Conservation (phyloP, 2,797 vertebrate species). For the Sebastiscus albofasciatus region DNA sequence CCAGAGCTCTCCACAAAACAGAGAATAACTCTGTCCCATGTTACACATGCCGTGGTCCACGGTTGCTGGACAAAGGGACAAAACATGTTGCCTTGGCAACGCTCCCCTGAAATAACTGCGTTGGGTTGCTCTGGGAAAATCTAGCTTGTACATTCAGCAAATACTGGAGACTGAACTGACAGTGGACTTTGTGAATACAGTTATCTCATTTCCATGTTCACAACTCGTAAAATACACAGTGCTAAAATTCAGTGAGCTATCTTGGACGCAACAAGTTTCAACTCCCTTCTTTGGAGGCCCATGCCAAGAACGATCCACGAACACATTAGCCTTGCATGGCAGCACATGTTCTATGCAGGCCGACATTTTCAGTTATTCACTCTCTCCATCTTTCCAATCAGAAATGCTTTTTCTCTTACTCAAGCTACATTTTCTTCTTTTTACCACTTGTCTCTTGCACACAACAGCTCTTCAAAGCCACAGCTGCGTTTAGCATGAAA, state of each 20-base stretch:
- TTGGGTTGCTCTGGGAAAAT: slow-evolving; percentile 45
- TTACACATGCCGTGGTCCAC: slow-evolving; percentile 61
- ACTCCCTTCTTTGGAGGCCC: background rate
- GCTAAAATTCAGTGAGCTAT: background rate
- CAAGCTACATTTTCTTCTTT: background rate
- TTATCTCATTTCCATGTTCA: slow-evolving; percentile 7
- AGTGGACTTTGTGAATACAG: background rate
- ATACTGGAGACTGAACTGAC: slow-evolving; percentile 14
- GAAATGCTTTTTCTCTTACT: slow-evolving; percentile 14
- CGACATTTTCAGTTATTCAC: slow-evolving; percentile 26
- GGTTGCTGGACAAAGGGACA: slow-evolving; percentile 70
- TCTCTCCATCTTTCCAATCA: background rate
- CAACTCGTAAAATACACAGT: background rate
- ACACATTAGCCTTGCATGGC: slow-evolving; percentile 26
- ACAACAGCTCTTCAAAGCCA: slow-evolving; percentile 26
- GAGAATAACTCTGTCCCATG: slow-evolving; percentile 53
- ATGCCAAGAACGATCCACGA: slow-evolving; percentile 2
- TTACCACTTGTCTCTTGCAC: slow-evolving; percentile 28
- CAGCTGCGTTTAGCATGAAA: slow-evolving; percentile 16
- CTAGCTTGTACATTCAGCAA: slow-evolving; percentile 38
- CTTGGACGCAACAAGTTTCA: slow-evolving; percentile 4
- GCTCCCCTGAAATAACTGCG: slow-evolving; percentile 48
- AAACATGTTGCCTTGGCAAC: slow-evolving; percentile 73
- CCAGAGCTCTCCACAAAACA: slow-evolving; percentile 58
- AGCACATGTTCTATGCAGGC: slow-evolving; percentile 39